Percentiles rank a stretch among this genome's conserved stretches.
These are phyloP conservation scores for Furnarius figulus DNA, from an alignment of 2,113 vertebrate species.

Conservation along the genomic window DNA sequence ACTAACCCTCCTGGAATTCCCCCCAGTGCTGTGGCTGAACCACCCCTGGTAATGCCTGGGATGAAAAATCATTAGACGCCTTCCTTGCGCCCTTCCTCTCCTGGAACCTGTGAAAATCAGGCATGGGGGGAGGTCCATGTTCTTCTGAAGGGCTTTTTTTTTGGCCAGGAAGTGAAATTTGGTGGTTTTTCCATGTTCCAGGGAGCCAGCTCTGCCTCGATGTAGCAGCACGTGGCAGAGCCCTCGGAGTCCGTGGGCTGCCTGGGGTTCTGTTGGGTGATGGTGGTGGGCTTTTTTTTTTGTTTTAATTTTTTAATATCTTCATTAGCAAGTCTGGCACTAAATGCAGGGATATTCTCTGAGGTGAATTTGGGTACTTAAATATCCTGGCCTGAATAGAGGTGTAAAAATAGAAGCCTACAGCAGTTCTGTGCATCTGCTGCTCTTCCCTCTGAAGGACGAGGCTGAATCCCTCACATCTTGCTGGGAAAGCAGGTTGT, in stretches of 20 bases:
- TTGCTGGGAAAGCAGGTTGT: not conserved
- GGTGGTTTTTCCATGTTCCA: not conserved
- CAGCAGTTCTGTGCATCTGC: not conserved
- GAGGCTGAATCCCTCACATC: not conserved
- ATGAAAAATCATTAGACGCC: accelerated
- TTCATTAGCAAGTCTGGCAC: conserved; percentile 41
- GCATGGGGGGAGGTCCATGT: accelerated
- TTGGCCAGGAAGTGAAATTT: not conserved
- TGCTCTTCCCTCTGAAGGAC: conserved; percentile 23
- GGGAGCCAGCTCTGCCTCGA: not conserved
- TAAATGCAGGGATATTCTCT: not conserved
- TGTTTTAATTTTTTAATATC: not conserved
- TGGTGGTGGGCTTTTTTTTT: not conserved
- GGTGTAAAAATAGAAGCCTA: conserved; percentile 36
- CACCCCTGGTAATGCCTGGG: accelerated
- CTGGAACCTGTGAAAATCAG: not conserved
- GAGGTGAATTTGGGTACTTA: conserved; percentile 39
- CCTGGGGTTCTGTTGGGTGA: not conserved
- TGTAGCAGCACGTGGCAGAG: not conserved
- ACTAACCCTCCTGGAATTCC: not conserved
- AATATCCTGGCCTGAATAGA: conserved; percentile 53
- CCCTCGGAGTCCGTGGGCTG: not conserved
- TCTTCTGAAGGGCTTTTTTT: not conserved
- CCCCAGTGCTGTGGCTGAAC: accelerated
- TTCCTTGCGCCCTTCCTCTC: not conserved